Evolutionary conservation across 2,797 vertebrate genomes (phyloP), one percentile per base, ranked within the genome.

Genomic region (Coccyzus lansbergi): DNA sequence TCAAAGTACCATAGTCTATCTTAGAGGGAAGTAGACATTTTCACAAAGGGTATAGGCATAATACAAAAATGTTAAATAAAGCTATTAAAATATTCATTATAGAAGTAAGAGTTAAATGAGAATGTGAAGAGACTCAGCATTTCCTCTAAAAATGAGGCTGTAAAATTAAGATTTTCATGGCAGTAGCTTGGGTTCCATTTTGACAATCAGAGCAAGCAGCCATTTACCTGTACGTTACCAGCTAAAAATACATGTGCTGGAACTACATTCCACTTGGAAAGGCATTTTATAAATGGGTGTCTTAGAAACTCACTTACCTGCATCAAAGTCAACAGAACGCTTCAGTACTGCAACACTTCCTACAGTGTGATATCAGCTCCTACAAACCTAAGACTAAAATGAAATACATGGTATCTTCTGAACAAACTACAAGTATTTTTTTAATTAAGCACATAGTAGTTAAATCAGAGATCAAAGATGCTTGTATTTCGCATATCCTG

Each of bases 391-490:
- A 70, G 34, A 26, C 42, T 77, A 64, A 58, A 82, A 92, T 53
- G 31, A 82, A 65, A 92, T 83, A 24, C 67, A 38, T 58, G 46
- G 4, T 76, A 28, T 20, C 18, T 71, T 69, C 58, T 51, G 53
- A 52, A 44, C 9, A 6, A 59, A 72, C 22, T 34, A 52, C 26
- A 38, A 88, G 63, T 29, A 71, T 56, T 21, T 53, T 53, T 72
- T 65, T 82, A 90, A 88, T 86, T 70, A 80, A 83, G 76, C 14
- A 12, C 4, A 5, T 22, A 51, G 28, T 19, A 70, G 64, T 20
- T 55, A 83, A 83, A 94, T 81, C 40, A 53, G 60, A 94, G 76
- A 91, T 85, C 80, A 92, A 74, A 83, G 82, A 52, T 34, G 65
- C n/a, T 70, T 83, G 38, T 21, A 40, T 78, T 90, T 58, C 63